Evolutionary conservation across 2,888 invertebrate species (phyloP).

Genomic region (Agrotis puta): DNA sequence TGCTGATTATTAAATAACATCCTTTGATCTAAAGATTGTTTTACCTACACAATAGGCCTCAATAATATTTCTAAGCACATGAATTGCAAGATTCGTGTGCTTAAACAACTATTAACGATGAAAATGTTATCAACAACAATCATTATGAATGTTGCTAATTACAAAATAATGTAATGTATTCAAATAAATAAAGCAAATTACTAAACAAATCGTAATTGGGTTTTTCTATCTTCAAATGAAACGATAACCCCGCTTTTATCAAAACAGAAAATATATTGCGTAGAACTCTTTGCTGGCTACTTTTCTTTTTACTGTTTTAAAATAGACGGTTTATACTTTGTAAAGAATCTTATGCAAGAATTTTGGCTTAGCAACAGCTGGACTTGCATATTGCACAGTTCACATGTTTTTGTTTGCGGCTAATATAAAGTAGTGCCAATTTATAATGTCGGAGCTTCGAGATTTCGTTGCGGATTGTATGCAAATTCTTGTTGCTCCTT

Average conservation of each 20-base stretch:
- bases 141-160: neutral
- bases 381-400: neutral
- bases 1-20: neutral
- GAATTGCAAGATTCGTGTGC: neutral
- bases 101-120: neutral
- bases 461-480: slow-evolving; percentile 6
- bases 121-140: neutral
- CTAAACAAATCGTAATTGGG: neutral
- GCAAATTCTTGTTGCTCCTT: slow-evolving; percentile 21
- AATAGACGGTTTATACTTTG: neutral
- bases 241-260: neutral
- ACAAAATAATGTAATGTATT: no score
- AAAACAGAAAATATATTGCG: neutral
- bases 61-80: no score
- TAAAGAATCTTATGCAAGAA: slow-evolving; percentile 8
- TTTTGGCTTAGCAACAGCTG: slow-evolving; percentile 33
- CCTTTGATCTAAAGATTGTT: neutral
- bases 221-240: slow-evolving; percentile 2
- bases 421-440: slow-evolving; percentile 41
- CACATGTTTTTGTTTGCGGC: slow-evolving; percentile 8
- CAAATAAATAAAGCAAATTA: no score
- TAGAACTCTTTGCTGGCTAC: neutral
- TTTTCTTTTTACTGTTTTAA: neutral
- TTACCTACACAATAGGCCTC: neutral
- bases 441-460: slow-evolving; percentile 11